Evolutionary conservation across 2,113 vertebrate species (phyloP), one percentile per base, ranked within the genome.

Genomic region (Cynopterus brachyotis): DNA sequence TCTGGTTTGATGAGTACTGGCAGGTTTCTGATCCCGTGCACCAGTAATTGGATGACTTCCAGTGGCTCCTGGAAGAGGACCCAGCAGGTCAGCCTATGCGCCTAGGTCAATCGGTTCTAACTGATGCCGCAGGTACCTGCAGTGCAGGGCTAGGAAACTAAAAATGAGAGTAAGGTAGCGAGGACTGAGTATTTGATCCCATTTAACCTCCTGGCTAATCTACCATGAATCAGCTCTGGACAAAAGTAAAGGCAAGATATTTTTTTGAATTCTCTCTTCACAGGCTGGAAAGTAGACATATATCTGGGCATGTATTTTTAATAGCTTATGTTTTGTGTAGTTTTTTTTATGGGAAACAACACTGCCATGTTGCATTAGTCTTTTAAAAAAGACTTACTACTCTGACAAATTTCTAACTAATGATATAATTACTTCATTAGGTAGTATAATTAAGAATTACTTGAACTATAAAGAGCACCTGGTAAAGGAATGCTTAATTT

Each of bases 401-500:
- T 42, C 81, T 95, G 72, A 94, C 67, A 96, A 95, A 86, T 93
- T 94, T 96, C 59, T 97, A 91, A 96, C 92, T 96, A 97, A 94
- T 97, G 78, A 95, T 96, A 93, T 94, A 97, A 97, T 97, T 98
- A 97, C 95, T 97, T 97, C 89, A 97, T 96, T 97, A 96, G 89
- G 82, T 96, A 96, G 73, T 82, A 93, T 96, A 97, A 97, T 97
- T 96, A 97, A 73, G 96, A 97, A 97, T 97, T 97, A 93, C 90
- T 96, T 97, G 53, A 97, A 97, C 88, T 96, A 92, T 94, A 96
- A 97, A 97, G 86, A 96, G 57, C 5, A 11, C 79, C 93, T 96
- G 79, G 89, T 97, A 97, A 98, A 98, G 91, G 97, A 97, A 97
- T 96, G 75, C 76, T 97, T 95, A 95, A 98, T 97, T 97, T 97